These are phyloP conservation scores for Apocheima hispidaria DNA, from an alignment of 2,888 invertebrate genomes.

Conservation along the genomic window DNA sequence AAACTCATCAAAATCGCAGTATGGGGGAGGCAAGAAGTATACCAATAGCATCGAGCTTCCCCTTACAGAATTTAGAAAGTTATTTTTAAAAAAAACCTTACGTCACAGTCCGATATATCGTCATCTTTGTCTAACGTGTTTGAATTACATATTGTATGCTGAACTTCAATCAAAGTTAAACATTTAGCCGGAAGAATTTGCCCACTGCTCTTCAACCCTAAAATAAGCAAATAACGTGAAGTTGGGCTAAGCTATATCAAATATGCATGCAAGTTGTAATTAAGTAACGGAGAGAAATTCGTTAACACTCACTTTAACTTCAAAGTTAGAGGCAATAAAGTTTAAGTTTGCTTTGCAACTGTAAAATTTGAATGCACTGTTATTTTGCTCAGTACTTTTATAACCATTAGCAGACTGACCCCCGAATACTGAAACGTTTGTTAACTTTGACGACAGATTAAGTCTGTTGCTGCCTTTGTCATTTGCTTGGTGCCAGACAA, in stretches of 20 bases:
- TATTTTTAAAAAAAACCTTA: no score
- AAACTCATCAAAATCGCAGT: no score
- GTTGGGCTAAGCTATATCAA: constrained; percentile 42
- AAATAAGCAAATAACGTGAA: constrained; percentile 30
- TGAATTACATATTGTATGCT: no score
- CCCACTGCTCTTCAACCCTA: constrained; percentile 6
- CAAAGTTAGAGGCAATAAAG: constrained; percentile 29
- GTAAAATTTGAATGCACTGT: constrained; percentile 19
- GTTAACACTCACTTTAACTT: constrained; percentile 39
- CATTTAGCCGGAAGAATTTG: background rate
- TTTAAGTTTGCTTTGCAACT: constrained; percentile 33
- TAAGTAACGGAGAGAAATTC: constrained; percentile 43
- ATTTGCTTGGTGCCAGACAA: no score
- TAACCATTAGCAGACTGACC: background rate
- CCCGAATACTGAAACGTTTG: background rate
- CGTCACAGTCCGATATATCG: no score
- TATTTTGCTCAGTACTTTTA: constrained; percentile 17
- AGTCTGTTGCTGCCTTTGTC: background rate
- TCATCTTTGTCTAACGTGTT: no score
- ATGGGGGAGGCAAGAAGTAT: no score
- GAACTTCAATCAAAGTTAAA: background rate
- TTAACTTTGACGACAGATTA: background rate
- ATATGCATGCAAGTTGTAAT: constrained; percentile 45
- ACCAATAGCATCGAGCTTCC: no score
- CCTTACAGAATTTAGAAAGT: no score